Evolutionary conservation across 2,888 invertebrate genomes (phyloP), one percentile per base, ranked within the genome.

Genomic region (Halictus quadricinctus): DNA sequence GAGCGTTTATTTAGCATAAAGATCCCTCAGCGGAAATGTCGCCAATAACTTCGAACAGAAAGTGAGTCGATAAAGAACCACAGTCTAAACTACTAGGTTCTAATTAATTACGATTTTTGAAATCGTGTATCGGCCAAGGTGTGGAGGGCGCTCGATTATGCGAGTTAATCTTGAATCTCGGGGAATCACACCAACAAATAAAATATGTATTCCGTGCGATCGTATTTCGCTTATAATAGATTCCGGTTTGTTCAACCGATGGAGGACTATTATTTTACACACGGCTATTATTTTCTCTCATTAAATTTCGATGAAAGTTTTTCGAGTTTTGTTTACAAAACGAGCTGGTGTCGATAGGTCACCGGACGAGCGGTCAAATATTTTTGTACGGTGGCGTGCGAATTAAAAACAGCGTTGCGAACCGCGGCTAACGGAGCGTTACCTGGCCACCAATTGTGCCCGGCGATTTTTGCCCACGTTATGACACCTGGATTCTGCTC

Each of bases 401-500:
- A 18, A 66, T 54, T 54, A 54, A 66, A 66, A 66, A 66, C 66
- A 36, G 29, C 18, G 36, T 66, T 36, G 18, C 18, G 41, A 80
- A 64, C 15, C 25, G 21, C 29, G 66, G 6, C 60, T 10, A 18
- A 29, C 25, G 25, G 1, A 6, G 43, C 29, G 41, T 79, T 88
- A 93, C 93, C 94, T 76, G 94, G 94, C 94, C 94, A 94, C 91
- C 93, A 94, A 83, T 88, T 91, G 70, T 93, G 92, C 50, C 93
- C 94, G 36, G 84, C 80, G 76, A 93, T 91, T 88, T 94, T 94
- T 0, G 92, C 92, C 94, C 94, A 94, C 6, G 92, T 88, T 48
- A 94, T 93, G 13, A 91, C 89, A 0, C 94, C 94, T 43, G 92
- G 89, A n/a, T 91, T 90, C 84, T 94, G 94, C 80, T 92, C 89